Conservation (phyloP, 1,140 invertebrate species). For the Micrasema longulum region DNA sequence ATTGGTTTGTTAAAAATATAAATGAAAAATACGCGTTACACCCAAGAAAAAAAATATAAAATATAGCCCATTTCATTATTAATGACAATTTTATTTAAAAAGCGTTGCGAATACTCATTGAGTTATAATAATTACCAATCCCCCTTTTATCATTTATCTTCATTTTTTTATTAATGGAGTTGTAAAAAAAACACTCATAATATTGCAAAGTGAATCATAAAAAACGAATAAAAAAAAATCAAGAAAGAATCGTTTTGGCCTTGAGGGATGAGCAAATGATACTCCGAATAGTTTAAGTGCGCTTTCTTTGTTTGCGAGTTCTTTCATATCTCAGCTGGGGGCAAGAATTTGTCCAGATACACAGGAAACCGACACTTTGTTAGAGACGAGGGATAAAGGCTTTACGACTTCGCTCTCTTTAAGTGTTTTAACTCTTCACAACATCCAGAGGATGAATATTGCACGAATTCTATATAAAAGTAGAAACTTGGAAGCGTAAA, state of each 20-base stretch:
- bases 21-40: no score
- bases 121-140: no score
- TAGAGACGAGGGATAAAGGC: constrained; percentile 23
- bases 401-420: constrained; percentile 25
- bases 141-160: no score
- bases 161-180: no score
- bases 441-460: not conserved
- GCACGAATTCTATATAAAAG: constrained; percentile 16
- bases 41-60: no score
- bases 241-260: not conserved
- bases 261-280: constrained; percentile 13
- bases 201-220: not conserved
- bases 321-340: constrained; percentile 30
- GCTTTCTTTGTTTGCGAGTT: constrained; percentile 25
- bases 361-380: constrained; percentile 21
- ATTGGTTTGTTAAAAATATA: no score
- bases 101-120: no score
- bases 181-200: no score
- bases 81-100: no score
- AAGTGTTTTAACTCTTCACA: constrained; percentile 26
- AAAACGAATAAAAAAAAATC: constrained; percentile 4
- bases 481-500: not conserved
- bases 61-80: no score
- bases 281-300: constrained; percentile 26
- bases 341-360: constrained; percentile 20